Percentiles rank a stretch among this genome's conserved stretches.
These are phyloP conservation scores for Brenthis daphne DNA, from an alignment of 2,888 invertebrate species.

Conservation along the genomic window DNA sequence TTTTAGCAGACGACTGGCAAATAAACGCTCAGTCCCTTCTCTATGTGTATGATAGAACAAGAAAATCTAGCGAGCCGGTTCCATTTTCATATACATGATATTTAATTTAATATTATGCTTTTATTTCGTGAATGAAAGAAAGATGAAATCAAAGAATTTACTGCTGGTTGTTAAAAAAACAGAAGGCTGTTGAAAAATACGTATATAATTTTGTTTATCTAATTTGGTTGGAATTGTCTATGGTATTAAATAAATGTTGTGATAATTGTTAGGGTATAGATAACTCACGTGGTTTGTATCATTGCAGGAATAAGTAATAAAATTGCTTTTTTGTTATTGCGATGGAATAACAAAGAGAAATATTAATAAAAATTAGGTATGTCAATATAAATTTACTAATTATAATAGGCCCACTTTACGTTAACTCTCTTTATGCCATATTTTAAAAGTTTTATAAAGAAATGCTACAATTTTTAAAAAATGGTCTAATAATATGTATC, in stretches of 20 bases:
- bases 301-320: neutral
- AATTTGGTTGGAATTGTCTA: constrained; percentile 2
- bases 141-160: neutral
- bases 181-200: constrained; percentile 10
- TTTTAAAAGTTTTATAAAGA: neutral
- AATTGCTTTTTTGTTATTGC: constrained; percentile 11
- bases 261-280: constrained; percentile 20
- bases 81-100: too few relatives aligned
- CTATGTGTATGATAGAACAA: too few relatives aligned
- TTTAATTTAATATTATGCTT: too few relatives aligned
- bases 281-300: neutral
- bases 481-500: too few relatives aligned
- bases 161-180: constrained; percentile 5
- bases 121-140: too few relatives aligned
- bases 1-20: too few relatives aligned
- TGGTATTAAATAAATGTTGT: constrained; percentile 21
- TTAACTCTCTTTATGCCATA: neutral
- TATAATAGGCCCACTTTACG: neutral
- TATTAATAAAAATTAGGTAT: neutral
- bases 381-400: constrained; percentile 8
- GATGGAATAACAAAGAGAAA: constrained; percentile 2
- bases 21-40: too few relatives aligned
- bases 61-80: too few relatives aligned
- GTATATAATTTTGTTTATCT: constrained; percentile 11
- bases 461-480: neutral